Evolutionary conservation across 2,797 vertebrate genomes (phyloP).

Genomic region (Cottoperca gobio): DNA sequence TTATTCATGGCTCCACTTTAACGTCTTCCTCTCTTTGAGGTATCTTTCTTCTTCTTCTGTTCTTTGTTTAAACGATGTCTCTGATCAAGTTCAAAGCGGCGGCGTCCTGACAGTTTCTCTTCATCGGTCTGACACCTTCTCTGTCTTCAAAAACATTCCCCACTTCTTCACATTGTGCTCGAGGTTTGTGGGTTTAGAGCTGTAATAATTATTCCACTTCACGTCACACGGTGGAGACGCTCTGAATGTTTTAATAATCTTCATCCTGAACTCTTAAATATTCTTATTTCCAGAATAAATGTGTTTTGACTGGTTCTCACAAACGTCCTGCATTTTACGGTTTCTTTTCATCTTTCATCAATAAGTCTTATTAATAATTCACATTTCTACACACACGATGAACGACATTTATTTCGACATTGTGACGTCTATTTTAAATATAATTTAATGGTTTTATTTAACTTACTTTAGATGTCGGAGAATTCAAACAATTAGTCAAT

Average conservation of each 20-base stretch:
- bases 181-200: constrained; percentile 41
- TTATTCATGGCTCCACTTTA: constrained; percentile 71
- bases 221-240: constrained; percentile 45
- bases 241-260: constrained; percentile 41
- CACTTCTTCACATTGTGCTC: constrained; percentile 35
- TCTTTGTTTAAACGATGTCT: constrained; percentile 76
- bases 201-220: constrained; percentile 67
- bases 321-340: constrained; percentile 13
- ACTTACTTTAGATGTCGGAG: neutral
- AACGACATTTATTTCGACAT: no score
- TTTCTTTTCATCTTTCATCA: neutral
- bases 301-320: constrained; percentile 35
- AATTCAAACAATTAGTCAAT: no score
- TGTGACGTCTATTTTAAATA: no score
- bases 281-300: constrained; percentile 10
- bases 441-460: neutral
- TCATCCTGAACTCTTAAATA: constrained; percentile 45
- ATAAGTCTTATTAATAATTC: neutral
- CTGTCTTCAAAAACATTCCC: constrained; percentile 52
- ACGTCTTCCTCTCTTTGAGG: constrained; percentile 62
- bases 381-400: neutral
- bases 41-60: constrained; percentile 75
- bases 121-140: constrained; percentile 40
- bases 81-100: constrained; percentile 77
- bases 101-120: constrained; percentile 68